Evolutionary conservation across 2,888 invertebrate species (phyloP).

Genomic region (Coecobrya sp.): DNA sequence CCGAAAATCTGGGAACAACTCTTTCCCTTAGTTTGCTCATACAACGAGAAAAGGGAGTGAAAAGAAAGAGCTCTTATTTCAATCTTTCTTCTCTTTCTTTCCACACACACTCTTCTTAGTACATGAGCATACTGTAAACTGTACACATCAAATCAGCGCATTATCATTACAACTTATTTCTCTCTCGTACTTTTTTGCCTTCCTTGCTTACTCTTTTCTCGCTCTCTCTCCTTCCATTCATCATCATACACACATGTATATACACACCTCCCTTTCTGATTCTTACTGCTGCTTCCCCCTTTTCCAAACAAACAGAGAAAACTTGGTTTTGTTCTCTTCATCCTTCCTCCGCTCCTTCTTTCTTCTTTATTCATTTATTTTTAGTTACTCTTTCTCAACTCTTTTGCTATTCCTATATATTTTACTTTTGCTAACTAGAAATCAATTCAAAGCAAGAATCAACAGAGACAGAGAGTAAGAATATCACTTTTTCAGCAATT

Average conservation of each 20-base stretch:
- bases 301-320: slow-evolving; percentile 60
- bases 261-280: slow-evolving; percentile 18
- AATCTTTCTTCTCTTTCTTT: slow-evolving; percentile 59
- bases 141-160: slow-evolving; percentile 36
- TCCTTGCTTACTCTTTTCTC: slow-evolving; percentile 58
- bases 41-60: slow-evolving; percentile 57
- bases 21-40: slow-evolving; percentile 72
- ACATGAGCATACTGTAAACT: neutral
- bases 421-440: slow-evolving; percentile 21
- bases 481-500: slow-evolving; percentile 72
- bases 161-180: slow-evolving; percentile 67
- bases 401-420: slow-evolving; percentile 28
- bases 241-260: neutral
- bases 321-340: slow-evolving; percentile 72
- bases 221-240: slow-evolving; percentile 27
- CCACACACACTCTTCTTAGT: neutral
- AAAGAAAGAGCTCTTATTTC: slow-evolving; percentile 69
- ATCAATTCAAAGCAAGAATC: slow-evolving; percentile 13
- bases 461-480: slow-evolving; percentile 13
- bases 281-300: slow-evolving; percentile 60
- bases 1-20: slow-evolving; percentile 81
- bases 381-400: slow-evolving; percentile 57
- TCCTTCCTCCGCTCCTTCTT: slow-evolving; percentile 59
- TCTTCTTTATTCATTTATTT: slow-evolving; percentile 66
- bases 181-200: slow-evolving; percentile 64